Conservation (phyloP, 2,888 invertebrate species). For the Saturnia pavonia region DNA sequence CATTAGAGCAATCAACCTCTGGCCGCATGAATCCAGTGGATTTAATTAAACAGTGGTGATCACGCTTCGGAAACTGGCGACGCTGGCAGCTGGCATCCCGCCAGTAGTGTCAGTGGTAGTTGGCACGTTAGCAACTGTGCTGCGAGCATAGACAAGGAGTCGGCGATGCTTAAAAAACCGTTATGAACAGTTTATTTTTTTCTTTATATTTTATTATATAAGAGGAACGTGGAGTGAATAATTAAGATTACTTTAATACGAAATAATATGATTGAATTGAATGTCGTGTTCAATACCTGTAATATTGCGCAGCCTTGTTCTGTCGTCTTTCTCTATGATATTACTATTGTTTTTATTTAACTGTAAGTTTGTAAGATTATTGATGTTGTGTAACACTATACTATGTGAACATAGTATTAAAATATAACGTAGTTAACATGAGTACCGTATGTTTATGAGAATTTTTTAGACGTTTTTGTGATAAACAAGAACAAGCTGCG, state of each 20-base stretch:
- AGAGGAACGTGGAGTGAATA: too few species aligned
- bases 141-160: neutral
- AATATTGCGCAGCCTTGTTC: neutral
- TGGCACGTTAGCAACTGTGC: neutral
- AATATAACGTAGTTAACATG: neutral
- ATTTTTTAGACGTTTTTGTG: neutral
- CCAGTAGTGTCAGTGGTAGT: constrained; percentile 24
- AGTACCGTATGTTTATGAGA: neutral
- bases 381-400: too few species aligned
- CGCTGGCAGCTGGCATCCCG: constrained; percentile 34
- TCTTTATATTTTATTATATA: too few species aligned
- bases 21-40: constrained; percentile 36
- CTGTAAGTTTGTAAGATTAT: too few species aligned
- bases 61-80: constrained; percentile 19
- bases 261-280: too few species aligned
- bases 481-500: too few species aligned
- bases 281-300: neutral
- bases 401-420: neutral
- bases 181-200: neutral
- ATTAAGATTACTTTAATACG: too few species aligned
- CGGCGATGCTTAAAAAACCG: neutral
- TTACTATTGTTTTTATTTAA: too few species aligned
- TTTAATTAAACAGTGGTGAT: constrained; percentile 35
- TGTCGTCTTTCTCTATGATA: too few species aligned
- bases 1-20: constrained; percentile 27